A percentile compares a stretch with the other conserved stretches of the same genome.
Evolutionary conservation across 2,888 invertebrate species (phyloP).

Genomic region (Diaprepes abbreviatus): DNA sequence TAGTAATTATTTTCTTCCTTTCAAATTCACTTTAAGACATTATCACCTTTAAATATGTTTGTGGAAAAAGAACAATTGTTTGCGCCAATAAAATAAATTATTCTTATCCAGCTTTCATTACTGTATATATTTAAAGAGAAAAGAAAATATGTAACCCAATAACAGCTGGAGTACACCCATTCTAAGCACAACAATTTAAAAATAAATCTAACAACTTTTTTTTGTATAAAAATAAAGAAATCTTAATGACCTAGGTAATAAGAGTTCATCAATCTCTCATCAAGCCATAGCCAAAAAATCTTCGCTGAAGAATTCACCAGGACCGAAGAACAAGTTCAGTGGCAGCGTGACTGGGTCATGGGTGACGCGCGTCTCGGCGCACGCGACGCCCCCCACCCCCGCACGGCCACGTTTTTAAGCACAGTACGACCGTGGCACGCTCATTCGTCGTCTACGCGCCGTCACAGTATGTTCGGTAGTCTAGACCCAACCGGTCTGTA

Average conservation of each 20-base stretch:
- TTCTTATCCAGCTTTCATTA: no score
- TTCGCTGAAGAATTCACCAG: slow-evolving; percentile 19
- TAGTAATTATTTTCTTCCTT: no score
- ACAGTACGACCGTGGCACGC: slow-evolving; percentile 53
- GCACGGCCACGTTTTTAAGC: slow-evolving; percentile 60
- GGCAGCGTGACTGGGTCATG: slow-evolving; percentile 67
- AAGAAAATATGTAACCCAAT: no score
- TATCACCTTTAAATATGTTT: no score
- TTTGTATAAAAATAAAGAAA: neutral
- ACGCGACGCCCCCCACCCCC: slow-evolving; percentile 59
- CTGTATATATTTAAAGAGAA: no score
- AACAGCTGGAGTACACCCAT: no score
- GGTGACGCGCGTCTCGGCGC: slow-evolving; percentile 64
- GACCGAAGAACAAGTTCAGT: slow-evolving; percentile 61
- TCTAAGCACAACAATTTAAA: no score
- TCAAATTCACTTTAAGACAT: no score
- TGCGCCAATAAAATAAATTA: no score
- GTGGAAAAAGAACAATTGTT: no score
- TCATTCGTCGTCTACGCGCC: slow-evolving; percentile 46
- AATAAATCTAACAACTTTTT: neutral
- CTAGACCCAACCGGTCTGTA: slow-evolving; percentile 65
- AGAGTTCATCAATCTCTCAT: slow-evolving; percentile 45
- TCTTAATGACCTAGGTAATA: slow-evolving; percentile 12
- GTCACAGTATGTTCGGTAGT: slow-evolving; percentile 51
- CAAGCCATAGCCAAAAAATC: slow-evolving; percentile 43